These are phyloP conservation scores for Hippocampus comes DNA, from an alignment of 2,113 vertebrate species.

Conservation along the genomic window DNA sequence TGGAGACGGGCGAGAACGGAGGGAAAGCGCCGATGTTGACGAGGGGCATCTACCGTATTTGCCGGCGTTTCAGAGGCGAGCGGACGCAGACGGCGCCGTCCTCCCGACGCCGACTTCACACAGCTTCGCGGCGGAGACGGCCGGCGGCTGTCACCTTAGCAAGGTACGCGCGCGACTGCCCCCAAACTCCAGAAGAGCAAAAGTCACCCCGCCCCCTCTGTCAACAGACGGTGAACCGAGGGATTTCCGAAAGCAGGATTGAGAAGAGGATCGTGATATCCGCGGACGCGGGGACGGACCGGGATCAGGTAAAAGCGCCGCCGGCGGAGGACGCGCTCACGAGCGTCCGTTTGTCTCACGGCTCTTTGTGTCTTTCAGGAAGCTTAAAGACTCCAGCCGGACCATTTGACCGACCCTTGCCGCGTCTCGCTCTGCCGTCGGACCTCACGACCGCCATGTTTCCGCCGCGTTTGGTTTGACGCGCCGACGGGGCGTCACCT, in stretches of 20 bases:
- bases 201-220: not conserved
- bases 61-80: conserved; percentile 39
- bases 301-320: conserved; percentile 71
- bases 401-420: not conserved
- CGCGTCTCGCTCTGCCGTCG: not conserved
- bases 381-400: not conserved
- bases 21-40: not conserved
- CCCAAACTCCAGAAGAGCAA: no score
- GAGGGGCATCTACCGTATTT: not conserved
- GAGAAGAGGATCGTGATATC: conserved; percentile 98
- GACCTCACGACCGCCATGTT: not conserved
- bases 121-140: conserved; percentile 91
- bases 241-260: conserved; percentile 93
- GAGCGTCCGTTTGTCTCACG: not conserved
- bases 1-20: not conserved
- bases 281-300: conserved; percentile 92
- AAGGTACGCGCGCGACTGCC: conserved; percentile 66
- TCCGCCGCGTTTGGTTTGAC: not conserved
- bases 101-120: conserved; percentile 90
- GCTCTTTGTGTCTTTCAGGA: conserved; percentile 3
- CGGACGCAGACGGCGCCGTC: conserved; percentile 71
- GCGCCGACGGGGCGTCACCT: not conserved
- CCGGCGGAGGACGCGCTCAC: not conserved
- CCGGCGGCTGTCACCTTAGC: conserved; percentile 91
- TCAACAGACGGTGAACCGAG: conserved; percentile 58